phyloP scores from a whole-genome alignment of 2,888 invertebrate genomes.

The Odontomyia ornata region DNA sequence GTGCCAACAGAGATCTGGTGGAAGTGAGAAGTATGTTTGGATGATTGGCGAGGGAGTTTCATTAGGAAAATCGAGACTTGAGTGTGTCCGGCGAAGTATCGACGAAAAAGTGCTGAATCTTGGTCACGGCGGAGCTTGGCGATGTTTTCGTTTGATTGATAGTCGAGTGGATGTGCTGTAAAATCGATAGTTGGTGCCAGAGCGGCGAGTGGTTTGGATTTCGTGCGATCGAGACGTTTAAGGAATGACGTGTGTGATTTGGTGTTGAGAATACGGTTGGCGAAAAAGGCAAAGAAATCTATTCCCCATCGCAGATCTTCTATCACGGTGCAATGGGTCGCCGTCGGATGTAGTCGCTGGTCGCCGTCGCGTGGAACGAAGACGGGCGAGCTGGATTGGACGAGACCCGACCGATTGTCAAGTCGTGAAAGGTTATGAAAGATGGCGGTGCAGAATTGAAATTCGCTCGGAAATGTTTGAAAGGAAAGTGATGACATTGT shows the following conservation, averaged over 20 bases:
- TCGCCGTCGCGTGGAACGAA: constrained; percentile 14
- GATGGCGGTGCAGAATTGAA: background rate
- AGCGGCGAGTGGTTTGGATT: background rate
- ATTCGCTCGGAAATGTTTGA: background rate
- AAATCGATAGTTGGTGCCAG: background rate
- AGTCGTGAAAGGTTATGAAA: background rate
- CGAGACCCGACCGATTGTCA: constrained; percentile 9
- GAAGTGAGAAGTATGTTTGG: background rate
- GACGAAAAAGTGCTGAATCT: constrained; percentile 1
- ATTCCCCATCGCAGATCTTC: background rate
- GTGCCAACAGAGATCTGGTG: background rate
- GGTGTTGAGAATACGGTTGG: background rate
- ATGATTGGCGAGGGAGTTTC: background rate
- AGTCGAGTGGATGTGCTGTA: background rate
- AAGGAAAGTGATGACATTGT: background rate
- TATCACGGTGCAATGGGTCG: background rate
- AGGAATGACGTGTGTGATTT: constrained; percentile 24
- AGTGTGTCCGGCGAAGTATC: constrained; percentile 2
- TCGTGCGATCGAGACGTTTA: background rate
- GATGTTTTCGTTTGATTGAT: constrained; percentile 12
- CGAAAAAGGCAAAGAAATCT: constrained; percentile 2
- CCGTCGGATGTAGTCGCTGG: background rate
- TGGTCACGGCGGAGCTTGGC: constrained; percentile 4
- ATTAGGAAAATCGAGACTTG: background rate
- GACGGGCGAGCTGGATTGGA: constrained; percentile 2